phyloP scores from a whole-genome alignment of 2,797 vertebrate species.

The Falco berigora region DNA sequence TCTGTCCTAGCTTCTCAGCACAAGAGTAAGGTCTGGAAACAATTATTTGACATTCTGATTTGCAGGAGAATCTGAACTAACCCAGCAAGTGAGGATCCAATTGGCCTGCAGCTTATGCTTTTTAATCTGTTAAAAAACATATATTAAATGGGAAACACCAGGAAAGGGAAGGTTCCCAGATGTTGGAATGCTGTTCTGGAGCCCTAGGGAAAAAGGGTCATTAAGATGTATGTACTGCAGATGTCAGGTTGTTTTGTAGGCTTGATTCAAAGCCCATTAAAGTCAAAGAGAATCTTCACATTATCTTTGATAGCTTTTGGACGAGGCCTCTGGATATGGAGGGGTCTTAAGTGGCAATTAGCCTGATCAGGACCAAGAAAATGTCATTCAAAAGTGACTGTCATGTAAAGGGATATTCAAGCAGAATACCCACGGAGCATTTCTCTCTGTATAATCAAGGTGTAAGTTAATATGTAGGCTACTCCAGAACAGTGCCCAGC shows the following conservation, averaged over 20 bases:
- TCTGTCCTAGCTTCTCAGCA: not conserved
- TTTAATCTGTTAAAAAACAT: not conserved
- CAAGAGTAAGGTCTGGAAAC: not conserved
- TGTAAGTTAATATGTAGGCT: fast-evolving
- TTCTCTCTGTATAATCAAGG: not conserved
- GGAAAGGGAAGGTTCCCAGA: slow-evolving; percentile 7
- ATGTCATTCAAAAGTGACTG: not conserved
- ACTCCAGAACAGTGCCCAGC: not conserved
- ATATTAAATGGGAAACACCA: not conserved
- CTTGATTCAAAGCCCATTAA: not conserved
- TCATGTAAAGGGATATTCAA: not conserved
- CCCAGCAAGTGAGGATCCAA: not conserved
- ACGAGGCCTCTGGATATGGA: not conserved
- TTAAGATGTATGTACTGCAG: not conserved
- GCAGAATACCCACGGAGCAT: not conserved
- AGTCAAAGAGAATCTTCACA: not conserved
- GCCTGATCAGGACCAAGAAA: not conserved
- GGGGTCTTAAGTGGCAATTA: not conserved
- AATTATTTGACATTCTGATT: not conserved
- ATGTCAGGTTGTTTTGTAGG: not conserved
- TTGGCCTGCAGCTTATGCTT: not conserved
- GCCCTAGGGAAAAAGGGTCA: not conserved
- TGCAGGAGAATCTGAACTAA: not conserved
- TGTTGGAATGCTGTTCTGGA: not conserved
- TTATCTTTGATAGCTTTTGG: not conserved